phyloP scores from a whole-genome alignment of 2,113 vertebrate species.

The Edolisoma coerulescens region DNA sequence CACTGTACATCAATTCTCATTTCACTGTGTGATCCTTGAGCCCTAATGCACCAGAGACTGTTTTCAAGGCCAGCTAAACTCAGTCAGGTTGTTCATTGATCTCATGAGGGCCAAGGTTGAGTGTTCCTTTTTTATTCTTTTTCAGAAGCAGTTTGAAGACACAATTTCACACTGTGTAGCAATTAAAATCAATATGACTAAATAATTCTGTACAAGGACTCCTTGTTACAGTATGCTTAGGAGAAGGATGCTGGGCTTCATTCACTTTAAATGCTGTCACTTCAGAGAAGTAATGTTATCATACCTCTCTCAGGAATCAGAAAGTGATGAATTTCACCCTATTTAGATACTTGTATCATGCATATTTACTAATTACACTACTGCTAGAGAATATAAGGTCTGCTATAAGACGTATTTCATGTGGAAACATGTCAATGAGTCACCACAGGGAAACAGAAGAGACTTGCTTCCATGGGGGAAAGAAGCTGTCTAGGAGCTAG shows the following conservation, averaged over 20 bases:
- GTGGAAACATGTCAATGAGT: neutral
- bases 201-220: neutral
- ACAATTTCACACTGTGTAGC: neutral
- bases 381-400: neutral
- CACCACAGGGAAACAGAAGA: neutral
- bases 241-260: neutral
- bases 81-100: neutral
- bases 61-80: neutral
- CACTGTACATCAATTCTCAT: neutral
- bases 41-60: neutral
- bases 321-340: neutral
- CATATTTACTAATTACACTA: neutral
- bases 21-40: neutral
- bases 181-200: neutral
- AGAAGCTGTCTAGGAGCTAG: neutral
- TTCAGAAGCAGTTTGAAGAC: neutral
- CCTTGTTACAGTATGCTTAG: neutral
- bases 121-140: neutral
- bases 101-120: neutral
- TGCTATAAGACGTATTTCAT: neutral
- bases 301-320: neutral
- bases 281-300: neutral
- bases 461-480: neutral
- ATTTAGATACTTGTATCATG: neutral
- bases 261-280: neutral